A percentile compares a stretch with the other conserved stretches of the same genome.
phyloP scores from a whole-genome alignment of 2,113 vertebrate genomes.

The Dipodomys spectabilis region DNA sequence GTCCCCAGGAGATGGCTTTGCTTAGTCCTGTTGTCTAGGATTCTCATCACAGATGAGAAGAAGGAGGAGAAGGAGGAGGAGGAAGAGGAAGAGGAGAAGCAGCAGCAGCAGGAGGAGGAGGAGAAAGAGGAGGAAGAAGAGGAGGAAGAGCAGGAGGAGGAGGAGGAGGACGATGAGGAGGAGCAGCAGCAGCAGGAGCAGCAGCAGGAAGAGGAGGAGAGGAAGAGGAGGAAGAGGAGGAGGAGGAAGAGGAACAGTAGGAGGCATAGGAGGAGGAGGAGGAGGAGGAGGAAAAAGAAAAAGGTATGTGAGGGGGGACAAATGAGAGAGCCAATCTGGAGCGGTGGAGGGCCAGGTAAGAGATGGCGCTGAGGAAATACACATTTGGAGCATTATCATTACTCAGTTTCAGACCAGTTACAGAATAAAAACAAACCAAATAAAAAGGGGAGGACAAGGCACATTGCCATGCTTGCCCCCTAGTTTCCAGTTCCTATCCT shows the following conservation, averaged over 20 bases:
- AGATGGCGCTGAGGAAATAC: not conserved
- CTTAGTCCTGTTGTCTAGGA: not conserved
- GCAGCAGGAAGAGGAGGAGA: too few species aligned
- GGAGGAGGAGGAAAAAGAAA: not conserved
- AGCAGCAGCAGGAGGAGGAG: too few species aligned
- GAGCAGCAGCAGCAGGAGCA: too few species aligned
- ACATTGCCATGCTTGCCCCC: not conserved
- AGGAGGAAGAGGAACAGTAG: not conserved
- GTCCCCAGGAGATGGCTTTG: not conserved
- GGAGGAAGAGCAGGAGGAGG: too few species aligned
- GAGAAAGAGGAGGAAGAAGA: not conserved
- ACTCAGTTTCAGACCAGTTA: not conserved
- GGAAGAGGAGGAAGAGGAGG: too few species aligned
- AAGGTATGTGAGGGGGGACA: not conserved
- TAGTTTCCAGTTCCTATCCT: not conserved
- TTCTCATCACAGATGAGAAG: slow-evolving; percentile 6
- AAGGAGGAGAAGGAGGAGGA: too few species aligned
- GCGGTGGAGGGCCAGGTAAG: not conserved
- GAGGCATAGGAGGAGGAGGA: not conserved
- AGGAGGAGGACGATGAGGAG: too few species aligned
- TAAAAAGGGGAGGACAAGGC: not conserved
- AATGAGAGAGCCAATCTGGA: not conserved
- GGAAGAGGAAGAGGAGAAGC: too few species aligned
- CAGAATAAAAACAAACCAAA: too few species aligned
- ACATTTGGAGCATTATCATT: not conserved